A percentile compares a stretch with the other conserved stretches of the same genome.
These are phyloP conservation scores for Melanotaenia pygmaea DNA, from an alignment of 2,797 vertebrate genomes.

Conservation along the genomic window DNA sequence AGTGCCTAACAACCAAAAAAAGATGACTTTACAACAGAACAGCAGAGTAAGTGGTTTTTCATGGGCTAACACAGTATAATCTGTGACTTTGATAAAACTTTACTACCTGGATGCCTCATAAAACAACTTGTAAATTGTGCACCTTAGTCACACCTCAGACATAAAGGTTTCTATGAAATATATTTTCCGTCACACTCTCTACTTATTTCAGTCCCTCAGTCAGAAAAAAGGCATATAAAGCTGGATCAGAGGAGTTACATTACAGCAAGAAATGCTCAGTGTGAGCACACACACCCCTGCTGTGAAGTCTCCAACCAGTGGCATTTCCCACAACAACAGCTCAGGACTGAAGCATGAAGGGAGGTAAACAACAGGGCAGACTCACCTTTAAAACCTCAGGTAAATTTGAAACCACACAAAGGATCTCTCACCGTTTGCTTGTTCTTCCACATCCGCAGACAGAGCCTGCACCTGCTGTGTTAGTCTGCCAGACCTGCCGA, in stretches of 20 bases:
- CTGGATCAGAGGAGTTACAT: slow-evolving; percentile 34
- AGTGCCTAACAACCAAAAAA: slow-evolving; percentile 49
- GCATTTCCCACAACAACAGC: slow-evolving; percentile 63
- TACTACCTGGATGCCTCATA: slow-evolving; percentile 30
- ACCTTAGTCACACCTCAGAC: slow-evolving; percentile 37
- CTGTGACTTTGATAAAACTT: slow-evolving; percentile 55
- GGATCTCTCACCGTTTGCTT: slow-evolving; percentile 47
- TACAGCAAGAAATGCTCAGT: slow-evolving; percentile 41
- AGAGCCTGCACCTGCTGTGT: slow-evolving; percentile 57
- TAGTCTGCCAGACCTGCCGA: slow-evolving; percentile 51
- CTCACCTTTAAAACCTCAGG: slow-evolving; percentile 53
- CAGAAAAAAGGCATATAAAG: slow-evolving; percentile 30
- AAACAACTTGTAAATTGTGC: slow-evolving; percentile 51
- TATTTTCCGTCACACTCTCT: slow-evolving; percentile 28
- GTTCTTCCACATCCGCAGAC: slow-evolving; percentile 43
- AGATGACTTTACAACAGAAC: slow-evolving; percentile 47
- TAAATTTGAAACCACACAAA: slow-evolving; percentile 60
- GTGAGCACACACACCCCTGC: slow-evolving; percentile 49
- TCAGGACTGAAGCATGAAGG: slow-evolving; percentile 50
- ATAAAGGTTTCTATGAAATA: slow-evolving; percentile 31
- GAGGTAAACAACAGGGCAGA: slow-evolving; percentile 57
- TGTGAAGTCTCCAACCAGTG: slow-evolving; percentile 59
- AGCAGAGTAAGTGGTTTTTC: slow-evolving; percentile 46
- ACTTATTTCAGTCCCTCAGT: slow-evolving; percentile 26
- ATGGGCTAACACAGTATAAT: slow-evolving; percentile 39